A percentile compares a stretch with the other conserved stretches of the same genome.
Conservation (phyloP, 2,797 vertebrate species). For the Scarus forsteni region DNA sequence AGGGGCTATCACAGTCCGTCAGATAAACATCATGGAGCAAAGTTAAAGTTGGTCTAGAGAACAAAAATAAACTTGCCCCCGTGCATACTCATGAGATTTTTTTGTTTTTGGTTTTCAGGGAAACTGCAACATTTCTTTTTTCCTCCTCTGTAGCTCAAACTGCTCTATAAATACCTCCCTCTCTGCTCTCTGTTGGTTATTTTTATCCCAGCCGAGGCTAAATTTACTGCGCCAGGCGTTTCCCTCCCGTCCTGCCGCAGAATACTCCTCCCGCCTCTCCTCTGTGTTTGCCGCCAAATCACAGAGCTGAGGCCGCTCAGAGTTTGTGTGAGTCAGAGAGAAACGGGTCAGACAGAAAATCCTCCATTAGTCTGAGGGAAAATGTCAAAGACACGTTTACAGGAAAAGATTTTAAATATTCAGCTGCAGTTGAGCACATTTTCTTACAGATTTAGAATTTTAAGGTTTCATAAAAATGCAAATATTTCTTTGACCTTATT, state of each 20-base stretch:
- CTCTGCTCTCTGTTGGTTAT: slow-evolving; percentile 41
- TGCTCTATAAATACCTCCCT: slow-evolving; percentile 61
- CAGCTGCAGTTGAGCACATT: no score
- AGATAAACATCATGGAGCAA: no score
- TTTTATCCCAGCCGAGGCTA: slow-evolving; percentile 62
- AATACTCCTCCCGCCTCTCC: neutral
- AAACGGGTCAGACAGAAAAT: slow-evolving; percentile 6
- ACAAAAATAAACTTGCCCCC: no score
- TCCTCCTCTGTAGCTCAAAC: slow-evolving; percentile 7
- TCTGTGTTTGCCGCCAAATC: slow-evolving; percentile 24
- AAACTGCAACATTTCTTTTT: slow-evolving; percentile 10
- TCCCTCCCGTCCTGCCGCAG: slow-evolving; percentile 44
- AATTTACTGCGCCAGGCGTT: slow-evolving; percentile 58
- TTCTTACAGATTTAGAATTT: no score
- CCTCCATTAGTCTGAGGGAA: neutral
- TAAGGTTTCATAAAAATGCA: no score
- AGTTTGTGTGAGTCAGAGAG: neutral
- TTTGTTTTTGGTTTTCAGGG: neutral
- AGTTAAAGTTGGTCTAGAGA: no score
- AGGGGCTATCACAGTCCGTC: no score
- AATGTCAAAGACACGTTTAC: neutral
- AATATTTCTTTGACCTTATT: no score
- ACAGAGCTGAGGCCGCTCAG: slow-evolving; percentile 1
- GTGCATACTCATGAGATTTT: neutral
- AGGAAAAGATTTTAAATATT: no score